Evolutionary conservation across 2,797 vertebrate species (phyloP).

Genomic region (Poeciliopsis turneri): DNA sequence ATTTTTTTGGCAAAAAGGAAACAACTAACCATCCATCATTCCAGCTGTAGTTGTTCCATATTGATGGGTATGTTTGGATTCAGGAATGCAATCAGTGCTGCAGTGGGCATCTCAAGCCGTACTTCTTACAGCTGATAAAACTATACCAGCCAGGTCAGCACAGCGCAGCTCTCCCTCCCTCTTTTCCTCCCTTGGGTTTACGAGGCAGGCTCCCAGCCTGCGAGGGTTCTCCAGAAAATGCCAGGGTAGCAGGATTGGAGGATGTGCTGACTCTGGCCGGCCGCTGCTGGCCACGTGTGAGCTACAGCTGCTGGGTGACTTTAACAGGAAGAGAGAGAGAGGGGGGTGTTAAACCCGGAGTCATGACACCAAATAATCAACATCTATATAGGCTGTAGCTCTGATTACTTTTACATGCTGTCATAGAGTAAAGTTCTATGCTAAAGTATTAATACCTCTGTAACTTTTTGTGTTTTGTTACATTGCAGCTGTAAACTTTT

Average conservation of each 20-base stretch:
- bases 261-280: constrained; percentile 83
- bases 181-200: constrained; percentile 72
- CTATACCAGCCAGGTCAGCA: constrained; percentile 77
- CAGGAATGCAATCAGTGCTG: constrained; percentile 42
- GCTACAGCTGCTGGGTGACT: constrained; percentile 86
- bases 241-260: constrained; percentile 82
- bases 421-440: background rate
- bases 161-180: constrained; percentile 41
- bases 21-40: background rate
- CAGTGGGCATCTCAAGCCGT: constrained; percentile 61
- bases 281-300: constrained; percentile 82
- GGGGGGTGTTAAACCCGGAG: constrained; percentile 29
- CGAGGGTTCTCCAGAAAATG: constrained; percentile 83
- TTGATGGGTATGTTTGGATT: constrained; percentile 37
- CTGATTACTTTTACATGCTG: background rate
- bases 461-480: background rate
- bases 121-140: constrained; percentile 76
- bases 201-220: constrained; percentile 77
- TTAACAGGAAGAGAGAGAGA: constrained; percentile 60
- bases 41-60: constrained; percentile 27
- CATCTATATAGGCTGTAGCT: constrained; percentile 19
- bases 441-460: background rate
- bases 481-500: background rate
- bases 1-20: background rate
- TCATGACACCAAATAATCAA: constrained; percentile 43